Evolutionary conservation across 2,888 invertebrate species (phyloP).

Genomic region (Lasiommata megera): DNA sequence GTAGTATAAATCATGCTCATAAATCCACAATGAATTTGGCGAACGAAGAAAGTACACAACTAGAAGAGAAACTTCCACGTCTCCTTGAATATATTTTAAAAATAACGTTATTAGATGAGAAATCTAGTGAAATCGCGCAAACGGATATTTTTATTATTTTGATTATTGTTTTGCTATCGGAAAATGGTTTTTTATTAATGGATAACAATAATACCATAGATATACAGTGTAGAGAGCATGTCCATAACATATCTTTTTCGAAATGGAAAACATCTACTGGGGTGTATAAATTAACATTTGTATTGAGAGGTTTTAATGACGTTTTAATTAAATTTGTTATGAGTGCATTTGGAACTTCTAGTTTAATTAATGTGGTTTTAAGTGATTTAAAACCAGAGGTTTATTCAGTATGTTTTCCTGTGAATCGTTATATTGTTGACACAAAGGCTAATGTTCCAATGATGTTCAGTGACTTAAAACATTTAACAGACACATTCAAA

Average conservation of each 20-base stretch:
- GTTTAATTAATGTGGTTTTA: conserved; percentile 58
- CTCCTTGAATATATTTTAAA: conserved; percentile 51
- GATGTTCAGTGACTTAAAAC: conserved; percentile 67
- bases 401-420: conserved; percentile 64
- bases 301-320: conserved; percentile 51
- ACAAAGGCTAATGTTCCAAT: conserved; percentile 57
- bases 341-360: conserved; percentile 57
- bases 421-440: conserved; percentile 63
- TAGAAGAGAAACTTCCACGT: conserved; percentile 49
- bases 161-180: conserved; percentile 58
- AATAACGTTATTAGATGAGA: conserved; percentile 43
- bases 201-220: conserved; percentile 38
- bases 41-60: conserved; percentile 63
- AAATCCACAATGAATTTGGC: conserved; percentile 29
- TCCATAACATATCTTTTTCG: conserved; percentile 43
- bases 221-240: conserved; percentile 36
- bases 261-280: conserved; percentile 52
- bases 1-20: too few relatives aligned
- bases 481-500: conserved; percentile 75
- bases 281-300: conserved; percentile 51
- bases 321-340: conserved; percentile 56
- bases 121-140: conserved; percentile 50
- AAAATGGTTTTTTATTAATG: conserved; percentile 60
- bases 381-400: conserved; percentile 57
- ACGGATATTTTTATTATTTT: conserved; percentile 63